Base-by-base conservation (phyloP, 1,140 invertebrate genomes). In the Drosophila santomea region DNA sequence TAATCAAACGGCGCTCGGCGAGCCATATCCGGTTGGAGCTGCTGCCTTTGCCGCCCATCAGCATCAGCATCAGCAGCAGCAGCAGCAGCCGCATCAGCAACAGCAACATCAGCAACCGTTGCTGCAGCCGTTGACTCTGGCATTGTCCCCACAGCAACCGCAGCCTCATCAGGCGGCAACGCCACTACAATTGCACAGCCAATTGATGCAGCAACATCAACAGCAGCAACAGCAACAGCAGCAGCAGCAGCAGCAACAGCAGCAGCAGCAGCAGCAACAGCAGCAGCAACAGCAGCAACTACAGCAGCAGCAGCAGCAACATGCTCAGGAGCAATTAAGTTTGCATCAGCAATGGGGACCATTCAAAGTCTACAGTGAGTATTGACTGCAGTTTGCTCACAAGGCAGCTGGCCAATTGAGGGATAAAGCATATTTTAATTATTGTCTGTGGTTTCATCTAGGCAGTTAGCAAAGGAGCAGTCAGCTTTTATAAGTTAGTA, bases 291-390 rank as follows among this genome's bases (percentile, higher is more conserved):
- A 71, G 1, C 81, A 88, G 1, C 25, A 25, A 25, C 25, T 25
- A 25, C 25, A 25, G 25, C 25, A 25, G 23, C 23, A 23, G 23
- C 23, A 23, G 23, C 23, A 25, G 23, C 78, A 86, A 59, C 78
- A 80, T 57, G 67, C 77, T 73, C 79, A 78, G 56, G 74, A 83
- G 77, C 89, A 89, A 90, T 90, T 90, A 91, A 86, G 76, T 75
- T 78, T 76, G 77, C 91, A 92, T 76, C 90, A 91, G 78, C 89
- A 91, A 41, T 91, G 90, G 84, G 91, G 91, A 78, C 91, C 92
- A 62, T 92, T 95, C 90, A 95, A 95, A 94, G 94, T 95, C 83
- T 95, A 95, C 93, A 95, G 94, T 95, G 92, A 95, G 94, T 94
- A 86, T 80, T 82, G 82, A 68, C 60, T 74, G 50, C 39, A 41